phyloP scores from a whole-genome alignment of 2,797 vertebrate genomes.

The Cetoscarus ocellatus region DNA sequence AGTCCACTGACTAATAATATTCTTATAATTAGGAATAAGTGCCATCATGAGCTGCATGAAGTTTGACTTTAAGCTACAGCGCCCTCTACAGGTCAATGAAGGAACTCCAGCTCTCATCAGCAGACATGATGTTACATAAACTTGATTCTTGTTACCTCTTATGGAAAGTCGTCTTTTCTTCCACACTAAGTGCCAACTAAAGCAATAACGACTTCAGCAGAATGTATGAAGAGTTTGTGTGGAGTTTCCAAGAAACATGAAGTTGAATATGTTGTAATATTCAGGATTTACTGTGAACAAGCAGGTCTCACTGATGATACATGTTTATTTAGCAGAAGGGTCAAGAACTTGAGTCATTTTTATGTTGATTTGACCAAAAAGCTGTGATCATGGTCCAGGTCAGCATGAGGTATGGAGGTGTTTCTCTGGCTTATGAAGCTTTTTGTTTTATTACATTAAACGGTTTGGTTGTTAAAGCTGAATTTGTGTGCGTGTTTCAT shows the following conservation, averaged over 20 bases:
- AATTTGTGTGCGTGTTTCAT: too few species aligned
- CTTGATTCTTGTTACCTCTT: too few species aligned
- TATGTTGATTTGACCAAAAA: conserved; percentile 32
- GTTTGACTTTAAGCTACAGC: too few species aligned
- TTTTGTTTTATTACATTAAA: conserved; percentile 42
- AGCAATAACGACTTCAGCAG: conserved; percentile 39
- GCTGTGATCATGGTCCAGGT: conserved; percentile 26
- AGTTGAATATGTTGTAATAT: conserved; percentile 85
- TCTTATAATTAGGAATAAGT: too few species aligned
- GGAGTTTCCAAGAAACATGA: conserved; percentile 10
- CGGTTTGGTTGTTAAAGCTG: not conserved
- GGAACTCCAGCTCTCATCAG: too few species aligned
- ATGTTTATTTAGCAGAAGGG: conserved; percentile 3
- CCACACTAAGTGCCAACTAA: conserved; percentile 49
- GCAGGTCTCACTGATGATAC: not conserved
- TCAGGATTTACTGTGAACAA: conserved; percentile 37
- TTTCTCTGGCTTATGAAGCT: too few species aligned
- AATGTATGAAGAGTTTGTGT: conserved; percentile 1
- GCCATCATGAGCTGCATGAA: too few species aligned
- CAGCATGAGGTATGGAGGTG: too few species aligned
- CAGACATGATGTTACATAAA: too few species aligned
- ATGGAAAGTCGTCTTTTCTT: not conserved
- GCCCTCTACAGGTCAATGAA: too few species aligned
- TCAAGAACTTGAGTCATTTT: not conserved
- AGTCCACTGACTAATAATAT: too few species aligned